phyloP scores from a whole-genome alignment of 1,140 invertebrate species.

The Leptinotarsa defecta region DNA sequence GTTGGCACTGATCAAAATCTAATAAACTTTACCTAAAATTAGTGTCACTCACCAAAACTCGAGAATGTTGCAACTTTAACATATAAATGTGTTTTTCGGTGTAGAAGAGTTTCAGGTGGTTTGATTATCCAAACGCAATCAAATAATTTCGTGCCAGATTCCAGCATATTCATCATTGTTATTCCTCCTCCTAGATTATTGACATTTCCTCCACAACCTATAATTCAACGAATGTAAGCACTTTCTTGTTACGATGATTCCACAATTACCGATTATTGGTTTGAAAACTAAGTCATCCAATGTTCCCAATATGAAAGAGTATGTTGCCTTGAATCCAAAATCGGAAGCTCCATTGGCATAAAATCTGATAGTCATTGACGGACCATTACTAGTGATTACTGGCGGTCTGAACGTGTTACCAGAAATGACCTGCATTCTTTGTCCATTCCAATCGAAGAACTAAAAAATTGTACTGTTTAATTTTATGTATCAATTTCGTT shows the following conservation, averaged over 20 bases:
- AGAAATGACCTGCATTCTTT: conserved; percentile 68
- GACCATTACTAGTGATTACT: conserved; percentile 68
- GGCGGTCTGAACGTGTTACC: conserved; percentile 72
- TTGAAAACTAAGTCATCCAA: conserved; percentile 61
- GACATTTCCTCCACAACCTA: conserved; percentile 75
- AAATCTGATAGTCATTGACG: conserved; percentile 68
- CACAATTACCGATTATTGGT: conserved; percentile 62
- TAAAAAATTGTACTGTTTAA: conserved; percentile 45
- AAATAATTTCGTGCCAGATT: conserved; percentile 64
- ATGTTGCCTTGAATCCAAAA: conserved; percentile 71
- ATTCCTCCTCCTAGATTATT: conserved; percentile 75
- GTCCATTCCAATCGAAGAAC: conserved; percentile 74
- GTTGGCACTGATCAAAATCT: too few relatives aligned
- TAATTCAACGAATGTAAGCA: conserved; percentile 22
- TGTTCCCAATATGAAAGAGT: conserved; percentile 66
- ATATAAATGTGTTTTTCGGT: conserved; percentile 73
- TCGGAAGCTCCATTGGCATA: conserved; percentile 73
- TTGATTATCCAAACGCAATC: conserved; percentile 78
- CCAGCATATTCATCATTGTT: conserved; percentile 79
- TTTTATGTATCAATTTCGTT: too few relatives aligned
- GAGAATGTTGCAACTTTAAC: conserved; percentile 69
- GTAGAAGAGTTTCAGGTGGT: conserved; percentile 66
- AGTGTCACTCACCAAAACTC: conserved; percentile 63
- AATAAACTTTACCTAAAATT: too few relatives aligned
- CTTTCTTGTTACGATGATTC: too few relatives aligned